Conservation (phyloP, 2,113 vertebrate species). For the Thryonomys swinderianus region DNA sequence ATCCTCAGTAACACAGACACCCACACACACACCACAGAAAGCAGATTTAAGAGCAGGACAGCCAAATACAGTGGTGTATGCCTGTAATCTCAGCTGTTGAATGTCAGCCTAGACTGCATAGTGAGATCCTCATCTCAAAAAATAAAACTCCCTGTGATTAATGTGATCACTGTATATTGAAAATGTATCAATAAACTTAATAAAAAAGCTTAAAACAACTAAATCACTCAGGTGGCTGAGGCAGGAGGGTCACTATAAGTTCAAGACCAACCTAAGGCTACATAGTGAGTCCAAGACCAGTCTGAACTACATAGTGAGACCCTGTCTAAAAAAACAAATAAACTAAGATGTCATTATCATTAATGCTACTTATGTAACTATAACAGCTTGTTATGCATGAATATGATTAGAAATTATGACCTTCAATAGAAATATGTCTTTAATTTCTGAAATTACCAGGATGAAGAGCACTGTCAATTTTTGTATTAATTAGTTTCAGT, state of each 20-base stretch:
- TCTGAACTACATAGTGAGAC: no score
- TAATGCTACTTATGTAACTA: neutral
- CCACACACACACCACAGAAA: neutral
- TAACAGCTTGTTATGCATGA: slow-evolving; percentile 2
- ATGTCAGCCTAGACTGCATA: neutral
- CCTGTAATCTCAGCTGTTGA: neutral
- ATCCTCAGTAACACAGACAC: neutral
- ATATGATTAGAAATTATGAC: neutral
- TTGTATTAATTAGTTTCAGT: slow-evolving; percentile 62
- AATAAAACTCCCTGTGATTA: no score
- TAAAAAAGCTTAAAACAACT: no score
- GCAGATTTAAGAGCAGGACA: neutral
- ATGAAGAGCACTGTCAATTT: slow-evolving; percentile 84
- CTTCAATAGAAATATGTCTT: slow-evolving; percentile 3
- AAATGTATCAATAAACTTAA: no score
- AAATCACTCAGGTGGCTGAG: no score
- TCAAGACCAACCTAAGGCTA: no score
- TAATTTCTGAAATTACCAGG: slow-evolving; percentile 17
- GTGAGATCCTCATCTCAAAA: neutral
- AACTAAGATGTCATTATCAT: neutral
- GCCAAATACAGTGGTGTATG: neutral
- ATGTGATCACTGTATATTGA: no score
- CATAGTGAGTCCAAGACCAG: no score
- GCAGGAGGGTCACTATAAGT: no score
- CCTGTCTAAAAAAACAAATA: no score